Base-by-base conservation (phyloP, 64 coral and sea anemone species). In the Cladopsammia gracilis region DNA sequence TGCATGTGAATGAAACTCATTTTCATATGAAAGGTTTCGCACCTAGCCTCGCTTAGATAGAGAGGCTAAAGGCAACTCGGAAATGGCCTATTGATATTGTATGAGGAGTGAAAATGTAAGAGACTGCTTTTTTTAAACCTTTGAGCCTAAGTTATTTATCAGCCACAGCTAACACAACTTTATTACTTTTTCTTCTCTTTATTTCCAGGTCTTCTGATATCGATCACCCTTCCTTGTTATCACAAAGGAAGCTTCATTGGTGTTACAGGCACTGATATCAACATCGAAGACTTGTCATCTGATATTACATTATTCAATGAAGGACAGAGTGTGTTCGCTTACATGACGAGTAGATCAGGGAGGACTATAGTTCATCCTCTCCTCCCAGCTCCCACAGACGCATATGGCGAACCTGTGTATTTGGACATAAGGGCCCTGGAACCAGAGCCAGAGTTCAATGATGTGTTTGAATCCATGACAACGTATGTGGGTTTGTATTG, bases 291-390 rank as follows among this genome's bases (percentile, higher is more conserved):
- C 60, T 22, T 93, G 23, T 15, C 77, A 9, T 83, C 91, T 22
- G 91, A 93, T 10, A 76, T 93, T 25, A 82, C 86, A 26, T 89
- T 88, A 53, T 94, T 94, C 58, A 94, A 87, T 58, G 86, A 94
- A 89, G 92, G 92, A 5, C 86, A 89, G 34, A 52, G 61, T n/a
- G 77, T 86, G 0, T 94, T 89, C 59, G 92, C 92, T 4, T 94
- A 83, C 82, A 45, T 94, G 23, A 77, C 71, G 4, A 86, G 76
- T 23, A 94, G 64, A 58, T 78, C 50, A 5, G 92, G 92, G 18
- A 78, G 86, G 47, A 89, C 92, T 4, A 49, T 94, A 46, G 78
- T 94, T 24, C 92, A 94, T 56, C 92, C 92, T 57, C 78, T 94
- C 53, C 42, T 94, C 70, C 86, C 92, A 88, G 54, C 51, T 20